Evolutionary conservation across 2,888 invertebrate species (phyloP).

Genomic region (Amaurobius ferox): DNA sequence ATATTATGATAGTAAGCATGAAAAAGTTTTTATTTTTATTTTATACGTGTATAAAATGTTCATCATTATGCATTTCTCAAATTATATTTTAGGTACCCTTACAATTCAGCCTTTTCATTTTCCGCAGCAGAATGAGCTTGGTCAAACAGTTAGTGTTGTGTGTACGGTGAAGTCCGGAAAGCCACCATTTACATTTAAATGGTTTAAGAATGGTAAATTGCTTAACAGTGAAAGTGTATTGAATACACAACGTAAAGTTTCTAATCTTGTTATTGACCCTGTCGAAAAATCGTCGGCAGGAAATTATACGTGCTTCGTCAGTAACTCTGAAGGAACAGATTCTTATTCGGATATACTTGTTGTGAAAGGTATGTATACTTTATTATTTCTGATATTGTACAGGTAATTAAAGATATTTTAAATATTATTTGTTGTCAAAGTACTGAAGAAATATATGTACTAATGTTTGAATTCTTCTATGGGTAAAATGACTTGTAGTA

Average conservation of each 20-base stretch:
- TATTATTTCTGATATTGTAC: too few relatives aligned
- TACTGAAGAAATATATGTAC: too few relatives aligned
- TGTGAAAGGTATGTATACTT: constrained; percentile 33
- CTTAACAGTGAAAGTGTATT: constrained; percentile 2
- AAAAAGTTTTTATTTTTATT: too few relatives aligned
- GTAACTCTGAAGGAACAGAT: constrained; percentile 11
- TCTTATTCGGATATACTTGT: constrained; percentile 7
- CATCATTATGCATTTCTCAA: too few relatives aligned
- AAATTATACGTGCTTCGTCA: constrained; percentile 23
- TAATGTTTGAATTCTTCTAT: too few relatives aligned
- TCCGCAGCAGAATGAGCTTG: constrained; percentile 35
- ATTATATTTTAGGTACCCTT: constrained; percentile 18
- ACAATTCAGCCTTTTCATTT: constrained; percentile 53
- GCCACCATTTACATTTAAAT: constrained; percentile 41
- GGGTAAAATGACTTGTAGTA: too few relatives aligned
- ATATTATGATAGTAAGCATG: too few relatives aligned
- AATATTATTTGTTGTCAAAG: too few relatives aligned
- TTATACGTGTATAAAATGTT: too few relatives aligned
- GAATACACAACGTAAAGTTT: neutral
- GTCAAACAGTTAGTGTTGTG: constrained; percentile 28
- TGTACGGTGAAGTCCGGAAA: constrained; percentile 42
- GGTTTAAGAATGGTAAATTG: constrained; percentile 36
- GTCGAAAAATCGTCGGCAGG: neutral
- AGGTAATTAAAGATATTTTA: too few relatives aligned
- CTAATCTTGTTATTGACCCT: constrained; percentile 21